phyloP scores from a whole-genome alignment of 2,888 invertebrate genomes.

The Dorcus parallelipipedus region DNA sequence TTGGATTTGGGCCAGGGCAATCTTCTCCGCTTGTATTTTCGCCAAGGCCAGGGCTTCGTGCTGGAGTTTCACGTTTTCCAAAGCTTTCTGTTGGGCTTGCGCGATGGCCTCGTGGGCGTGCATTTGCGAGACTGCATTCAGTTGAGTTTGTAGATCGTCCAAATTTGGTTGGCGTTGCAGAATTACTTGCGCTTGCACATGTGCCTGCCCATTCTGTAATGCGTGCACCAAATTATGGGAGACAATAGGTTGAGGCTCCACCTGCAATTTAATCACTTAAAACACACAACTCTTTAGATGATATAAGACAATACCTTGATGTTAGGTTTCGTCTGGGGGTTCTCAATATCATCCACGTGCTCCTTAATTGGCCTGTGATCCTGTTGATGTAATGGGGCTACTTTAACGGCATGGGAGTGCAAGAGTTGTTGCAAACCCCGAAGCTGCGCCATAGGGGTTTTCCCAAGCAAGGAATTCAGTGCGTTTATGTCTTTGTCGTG shows the following conservation, averaged over 20 bases:
- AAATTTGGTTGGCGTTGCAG: constrained; percentile 15
- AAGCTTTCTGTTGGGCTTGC: constrained; percentile 37
- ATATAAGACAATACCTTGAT: constrained; percentile 12
- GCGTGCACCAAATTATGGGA: neutral
- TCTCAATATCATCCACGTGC: constrained; percentile 49
- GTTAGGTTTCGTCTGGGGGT: constrained; percentile 38
- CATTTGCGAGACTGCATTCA: constrained; percentile 37
- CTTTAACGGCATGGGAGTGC: constrained; percentile 13
- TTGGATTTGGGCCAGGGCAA: constrained; percentile 30
- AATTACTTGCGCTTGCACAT: constrained; percentile 9
- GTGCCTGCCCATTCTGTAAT: neutral
- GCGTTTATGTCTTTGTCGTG: constrained; percentile 42
- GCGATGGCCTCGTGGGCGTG: constrained; percentile 34
- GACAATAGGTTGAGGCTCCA: too few relatives aligned
- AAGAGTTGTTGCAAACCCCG: constrained; percentile 52
- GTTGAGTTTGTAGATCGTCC: constrained; percentile 35
- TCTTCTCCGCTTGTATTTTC: constrained; percentile 33
- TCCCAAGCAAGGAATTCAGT: constrained; percentile 51
- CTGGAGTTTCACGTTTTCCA: constrained; percentile 33
- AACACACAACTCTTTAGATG: too few relatives aligned
- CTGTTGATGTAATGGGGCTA: constrained; percentile 8
- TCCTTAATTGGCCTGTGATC: constrained; percentile 50
- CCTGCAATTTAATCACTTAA: too few relatives aligned
- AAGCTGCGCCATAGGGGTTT: constrained; percentile 52
- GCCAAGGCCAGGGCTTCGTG: constrained; percentile 31